Percentiles rank a stretch among this genome's conserved stretches.
Evolutionary conservation across 2,113 vertebrate species (phyloP).

Genomic region (Henicopernis longicauda): DNA sequence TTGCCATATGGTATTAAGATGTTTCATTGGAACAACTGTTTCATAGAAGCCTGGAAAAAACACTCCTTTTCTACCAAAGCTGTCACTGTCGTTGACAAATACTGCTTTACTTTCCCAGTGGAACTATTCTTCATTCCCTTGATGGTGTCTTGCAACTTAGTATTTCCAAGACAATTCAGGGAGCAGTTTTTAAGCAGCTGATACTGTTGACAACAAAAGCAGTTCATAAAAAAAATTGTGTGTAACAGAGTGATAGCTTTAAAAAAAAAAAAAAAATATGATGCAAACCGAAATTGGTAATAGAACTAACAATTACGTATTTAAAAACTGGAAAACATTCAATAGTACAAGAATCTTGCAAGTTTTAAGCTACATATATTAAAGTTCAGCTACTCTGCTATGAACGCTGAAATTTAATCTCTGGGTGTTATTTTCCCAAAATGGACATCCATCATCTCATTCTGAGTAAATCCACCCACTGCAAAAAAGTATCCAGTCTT

Average conservation of each 20-base stretch:
- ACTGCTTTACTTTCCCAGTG: background rate
- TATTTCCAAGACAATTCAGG: background rate
- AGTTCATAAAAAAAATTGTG: background rate
- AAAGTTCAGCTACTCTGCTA: background rate
- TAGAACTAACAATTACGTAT: background rate
- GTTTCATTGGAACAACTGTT: background rate
- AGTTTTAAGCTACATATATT: background rate
- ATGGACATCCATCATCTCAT: background rate
- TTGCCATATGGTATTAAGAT: background rate
- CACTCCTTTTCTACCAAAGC: background rate
- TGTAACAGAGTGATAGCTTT: background rate
- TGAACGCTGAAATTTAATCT: background rate
- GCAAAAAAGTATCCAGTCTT: background rate
- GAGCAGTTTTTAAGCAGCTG: background rate
- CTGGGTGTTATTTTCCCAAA: background rate
- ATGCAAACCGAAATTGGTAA: background rate
- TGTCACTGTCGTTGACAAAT: background rate
- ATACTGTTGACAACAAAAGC: background rate
- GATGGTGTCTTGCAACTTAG: background rate
- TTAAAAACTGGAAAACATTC: background rate
- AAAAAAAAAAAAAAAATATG: background rate
- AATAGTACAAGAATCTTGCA: background rate
- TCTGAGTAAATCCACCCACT: background rate
- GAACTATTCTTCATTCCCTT: background rate
- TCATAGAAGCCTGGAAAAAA: background rate